Base-by-base conservation (phyloP, 2,113 vertebrate genomes). In the Cryptotis parvus region DNA sequence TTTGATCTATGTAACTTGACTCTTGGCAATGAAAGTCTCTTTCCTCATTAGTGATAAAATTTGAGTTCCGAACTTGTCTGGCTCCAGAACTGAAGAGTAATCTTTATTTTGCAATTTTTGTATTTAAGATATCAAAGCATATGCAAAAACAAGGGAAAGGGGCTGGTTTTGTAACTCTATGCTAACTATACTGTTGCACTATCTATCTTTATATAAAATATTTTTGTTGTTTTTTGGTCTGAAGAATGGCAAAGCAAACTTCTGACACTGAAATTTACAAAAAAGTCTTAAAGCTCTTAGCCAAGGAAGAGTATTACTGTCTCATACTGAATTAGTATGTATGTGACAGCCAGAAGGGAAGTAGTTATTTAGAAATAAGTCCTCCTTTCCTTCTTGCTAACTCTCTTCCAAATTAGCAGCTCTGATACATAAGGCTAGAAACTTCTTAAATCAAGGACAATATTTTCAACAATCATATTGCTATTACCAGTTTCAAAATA, bases 1-100 rank as follows among this genome's bases (percentile, higher is more conserved):
- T 39, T 76, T 94, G 43, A 55, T 52, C 55, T 66, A 80, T 91
- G 72, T 69, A 91, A 72, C 31, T n/a, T 58, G 27, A 43, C 37
- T 12, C 52, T 76, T 78, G 65, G 10, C 37, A 39, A 33, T 58
- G 63, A 80, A 72, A 83, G 0, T 58, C 6, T 0, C 14, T 93
- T 87, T 89, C 7, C 9, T 81, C 63, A 68, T 77, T 63, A 58
- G 45, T 74, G 63, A 65, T 43, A 83, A 69, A 85, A 82, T 58
- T 37, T 69, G 63, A 55, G 9, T 20, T 27, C 33, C 52, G 26
- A 80, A 26, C 9, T 75, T 73, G 26, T 27, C 10, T 68, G 20
- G 2, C 35, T 74, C 49, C 12, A 55, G 65, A 78, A 65, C 72
- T 93, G 9, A 91, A 9, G 33, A 41, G 5, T n/a, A 63, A 55